phyloP scores from a whole-genome alignment of 2,113 vertebrate genomes.

The Eubucco bourcierii region DNA sequence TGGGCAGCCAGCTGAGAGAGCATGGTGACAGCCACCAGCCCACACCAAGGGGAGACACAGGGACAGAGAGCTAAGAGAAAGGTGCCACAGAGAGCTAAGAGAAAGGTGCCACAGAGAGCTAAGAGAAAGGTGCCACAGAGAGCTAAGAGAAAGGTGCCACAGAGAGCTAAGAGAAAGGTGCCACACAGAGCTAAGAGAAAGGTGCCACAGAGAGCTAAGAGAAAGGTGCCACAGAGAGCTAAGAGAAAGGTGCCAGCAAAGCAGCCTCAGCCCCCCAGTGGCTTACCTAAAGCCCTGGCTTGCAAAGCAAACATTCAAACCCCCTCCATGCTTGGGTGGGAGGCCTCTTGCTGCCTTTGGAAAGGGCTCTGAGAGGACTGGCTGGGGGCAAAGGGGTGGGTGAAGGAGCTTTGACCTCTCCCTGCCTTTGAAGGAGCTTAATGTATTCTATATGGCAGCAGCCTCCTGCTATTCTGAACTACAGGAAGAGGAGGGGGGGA shows the following conservation, averaged over 20 bases:
- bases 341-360: background rate
- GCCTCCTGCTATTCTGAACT: background rate
- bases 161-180: background rate
- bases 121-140: background rate
- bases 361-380: background rate
- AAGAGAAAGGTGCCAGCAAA: constrained; percentile 3
- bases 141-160: background rate
- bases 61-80: background rate
- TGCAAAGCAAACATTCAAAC: background rate
- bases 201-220: background rate
- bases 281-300: constrained; percentile 5
- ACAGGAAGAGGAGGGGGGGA: background rate
- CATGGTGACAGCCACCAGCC: background rate
- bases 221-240: background rate
- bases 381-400: background rate
- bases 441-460: background rate
- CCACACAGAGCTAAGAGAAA: background rate
- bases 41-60: constrained; percentile 17
- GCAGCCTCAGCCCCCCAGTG: background rate
- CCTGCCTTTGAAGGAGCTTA: background rate
- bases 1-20: constrained; percentile 9
- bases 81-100: background rate
- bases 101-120: background rate
- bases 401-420: rapidly evolving
- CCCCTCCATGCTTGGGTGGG: background rate